A percentile compares a stretch with the other conserved stretches of the same genome.
Evolutionary conservation across 2,888 invertebrate species (phyloP).

Genomic region (Cylloceria caligata): DNA sequence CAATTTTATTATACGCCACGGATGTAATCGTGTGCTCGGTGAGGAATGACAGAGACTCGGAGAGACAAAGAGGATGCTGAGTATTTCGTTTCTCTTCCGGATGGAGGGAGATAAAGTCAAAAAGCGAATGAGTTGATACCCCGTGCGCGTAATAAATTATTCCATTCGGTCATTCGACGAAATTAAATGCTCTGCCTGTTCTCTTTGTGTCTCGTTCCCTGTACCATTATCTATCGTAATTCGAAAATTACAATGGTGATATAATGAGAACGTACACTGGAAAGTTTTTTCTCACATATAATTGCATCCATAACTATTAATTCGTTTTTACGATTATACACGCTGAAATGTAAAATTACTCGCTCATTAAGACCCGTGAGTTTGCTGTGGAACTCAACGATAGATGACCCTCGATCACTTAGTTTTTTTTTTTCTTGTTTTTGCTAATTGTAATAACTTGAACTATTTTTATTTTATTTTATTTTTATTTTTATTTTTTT

Average conservation of each 20-base stretch:
- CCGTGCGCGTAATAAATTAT: slow-evolving; percentile 39
- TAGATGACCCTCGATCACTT: no score
- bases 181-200: slow-evolving; percentile 31
- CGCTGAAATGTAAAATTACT: not conserved
- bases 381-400: no score
- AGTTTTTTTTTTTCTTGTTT: not conserved
- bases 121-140: slow-evolving; percentile 35
- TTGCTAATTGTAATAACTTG: not conserved
- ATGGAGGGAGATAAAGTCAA: not conserved
- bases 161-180: slow-evolving; percentile 37
- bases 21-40: slow-evolving; percentile 47
- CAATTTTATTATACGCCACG: slow-evolving; percentile 57
- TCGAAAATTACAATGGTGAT: slow-evolving; percentile 4
- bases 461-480: not conserved
- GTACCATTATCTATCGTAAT: not conserved
- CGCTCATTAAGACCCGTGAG: not conserved
- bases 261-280: slow-evolving; percentile 1
- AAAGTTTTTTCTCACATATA: not conserved
- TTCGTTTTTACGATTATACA: not conserved
- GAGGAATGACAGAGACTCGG: slow-evolving; percentile 12
- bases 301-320: slow-evolving; percentile 1
- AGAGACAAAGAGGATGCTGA: slow-evolving; percentile 32
- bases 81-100: not conserved
- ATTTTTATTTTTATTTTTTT: not conserved
- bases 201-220: not conserved